phyloP scores from a whole-genome alignment of 2,888 invertebrate genomes.

The Parnassius apollo region DNA sequence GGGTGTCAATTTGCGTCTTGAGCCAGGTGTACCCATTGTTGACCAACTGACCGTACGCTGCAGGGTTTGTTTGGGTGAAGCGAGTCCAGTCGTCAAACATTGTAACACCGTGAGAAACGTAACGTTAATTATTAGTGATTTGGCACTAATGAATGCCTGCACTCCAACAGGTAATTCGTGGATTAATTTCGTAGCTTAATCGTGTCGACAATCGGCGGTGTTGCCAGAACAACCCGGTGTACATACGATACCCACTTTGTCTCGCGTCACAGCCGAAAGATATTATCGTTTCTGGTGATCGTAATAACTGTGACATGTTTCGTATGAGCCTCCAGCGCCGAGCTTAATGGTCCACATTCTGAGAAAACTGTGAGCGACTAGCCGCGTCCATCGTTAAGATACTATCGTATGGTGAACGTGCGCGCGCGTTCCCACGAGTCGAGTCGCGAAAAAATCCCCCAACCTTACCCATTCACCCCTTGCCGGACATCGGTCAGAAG shows the following conservation, averaged over 20 bases:
- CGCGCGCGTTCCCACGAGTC: conserved; percentile 66
- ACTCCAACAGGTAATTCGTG: conserved; percentile 24
- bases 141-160: background rate
- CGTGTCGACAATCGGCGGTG: conserved; percentile 59
- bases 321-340: conserved; percentile 60
- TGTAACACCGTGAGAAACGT: conserved; percentile 61
- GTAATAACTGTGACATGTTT: conserved; percentile 79
- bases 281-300: conserved; percentile 75
- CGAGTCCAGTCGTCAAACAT: conserved; percentile 59
- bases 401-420: conserved; percentile 52
- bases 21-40: conserved; percentile 73
- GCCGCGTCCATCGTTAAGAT: conserved; percentile 68
- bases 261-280: conserved; percentile 66
- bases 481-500: conserved; percentile 69
- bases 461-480: conserved; percentile 44
- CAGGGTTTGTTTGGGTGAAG: conserved; percentile 58
- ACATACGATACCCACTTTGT: conserved; percentile 47
- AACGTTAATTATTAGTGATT: conserved; percentile 5
- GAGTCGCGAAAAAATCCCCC: conserved; percentile 53
- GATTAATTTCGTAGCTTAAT: conserved; percentile 46
- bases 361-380: conserved; percentile 63
- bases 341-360: conserved; percentile 72
- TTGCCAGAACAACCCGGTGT: conserved; percentile 53
- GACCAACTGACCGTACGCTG: conserved; percentile 70
- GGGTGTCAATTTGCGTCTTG: conserved; percentile 67